Evolutionary conservation across 1,140 invertebrate genomes (phyloP), one percentile per base, ranked within the genome.

Genomic region (Tetramorium alpestre): DNA sequence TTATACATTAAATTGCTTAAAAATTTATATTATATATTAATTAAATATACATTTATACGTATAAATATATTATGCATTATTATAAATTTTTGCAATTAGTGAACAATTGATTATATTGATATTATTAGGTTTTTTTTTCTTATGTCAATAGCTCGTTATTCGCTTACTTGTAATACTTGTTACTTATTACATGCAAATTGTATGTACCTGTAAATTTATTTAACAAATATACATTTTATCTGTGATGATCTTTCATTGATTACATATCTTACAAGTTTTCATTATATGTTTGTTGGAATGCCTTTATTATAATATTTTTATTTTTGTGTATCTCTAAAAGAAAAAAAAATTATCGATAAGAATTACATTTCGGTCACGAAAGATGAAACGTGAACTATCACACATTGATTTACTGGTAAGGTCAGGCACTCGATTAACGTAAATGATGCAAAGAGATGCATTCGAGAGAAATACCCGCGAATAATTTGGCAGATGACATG

Each of bases 401-500:
- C 16, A 54, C 13, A 54, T 16, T 72, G 16, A 70, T 81, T 81
- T 70, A 22, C 22, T 13, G 28, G 6, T 56, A 56, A 81, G 8
- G 7, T 13, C 49, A 10, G 64, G 0, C 64, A 8, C 25, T 47
- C 62, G 77, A 88, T 91, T 90, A 88, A 90, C 67, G 13, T n/a
- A 64, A 85, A 84, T 90, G 89, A 90, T 90, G 89, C 73, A 91
- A 91, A 86, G 47, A 1, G 60, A 13, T 25, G n/a, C 47, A 3
- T 65, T 33, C 77, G 41, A 49, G 77, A 76, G 90, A 91, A 91
- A 90, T 76, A 64, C 49, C 38, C 62, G 72, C 33, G 41, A 70
- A 87, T 81, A 82, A 64, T 88, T 91, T 91, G 90, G 90, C 89
- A 91, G 73, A 73, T 88, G 72, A 49, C 60, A 54, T 22, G 75